Conservation (phyloP, 2,113 vertebrate species). For the Saguinus imperator region DNA sequence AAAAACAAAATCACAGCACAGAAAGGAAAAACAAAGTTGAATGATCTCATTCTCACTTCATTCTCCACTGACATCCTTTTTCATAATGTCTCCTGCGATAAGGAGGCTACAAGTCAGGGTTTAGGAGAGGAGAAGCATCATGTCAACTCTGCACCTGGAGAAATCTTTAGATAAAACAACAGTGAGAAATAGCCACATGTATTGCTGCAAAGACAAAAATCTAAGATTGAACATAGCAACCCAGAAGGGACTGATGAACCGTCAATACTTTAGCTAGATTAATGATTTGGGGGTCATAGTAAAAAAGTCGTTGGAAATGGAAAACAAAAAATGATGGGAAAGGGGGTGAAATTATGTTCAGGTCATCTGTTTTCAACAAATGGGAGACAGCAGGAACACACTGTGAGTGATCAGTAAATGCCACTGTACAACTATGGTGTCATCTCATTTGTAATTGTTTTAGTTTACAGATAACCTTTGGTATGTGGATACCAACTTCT, state of each 20-base stretch:
- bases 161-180: not conserved
- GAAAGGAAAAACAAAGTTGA: not conserved
- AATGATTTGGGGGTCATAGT: not conserved
- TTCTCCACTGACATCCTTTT: not conserved
- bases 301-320: not conserved
- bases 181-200: not conserved
- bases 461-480: not conserved
- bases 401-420: not conserved
- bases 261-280: not conserved
- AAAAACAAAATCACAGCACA: not conserved
- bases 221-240: not conserved
- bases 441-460: not conserved
- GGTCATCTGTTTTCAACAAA: not conserved
- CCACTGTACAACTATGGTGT: not conserved
- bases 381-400: not conserved
- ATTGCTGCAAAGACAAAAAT: not conserved
- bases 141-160: not conserved
- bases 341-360: not conserved
- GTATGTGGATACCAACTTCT: not conserved
- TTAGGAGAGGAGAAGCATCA: not conserved
- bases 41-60: rapidly evolving
- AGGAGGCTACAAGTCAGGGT: not conserved
- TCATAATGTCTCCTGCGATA: not conserved
- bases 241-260: not conserved
- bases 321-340: not conserved